Conservation (phyloP, 1,140 invertebrate species). For the Drosophila fuyamai region DNA sequence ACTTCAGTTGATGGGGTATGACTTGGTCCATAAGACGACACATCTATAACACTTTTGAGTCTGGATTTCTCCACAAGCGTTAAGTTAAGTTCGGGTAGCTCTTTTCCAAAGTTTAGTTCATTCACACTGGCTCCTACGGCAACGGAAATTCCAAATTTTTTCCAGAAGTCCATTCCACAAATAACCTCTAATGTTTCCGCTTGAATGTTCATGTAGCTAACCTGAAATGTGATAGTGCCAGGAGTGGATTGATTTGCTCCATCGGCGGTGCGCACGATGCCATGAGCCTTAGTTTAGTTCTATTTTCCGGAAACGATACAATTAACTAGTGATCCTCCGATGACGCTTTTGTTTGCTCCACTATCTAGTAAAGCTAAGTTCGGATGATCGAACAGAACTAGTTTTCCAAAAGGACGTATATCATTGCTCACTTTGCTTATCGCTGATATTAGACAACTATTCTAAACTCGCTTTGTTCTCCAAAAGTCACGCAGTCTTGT, state of each 20-base stretch:
- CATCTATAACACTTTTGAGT: neutral
- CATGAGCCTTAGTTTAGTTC: neutral
- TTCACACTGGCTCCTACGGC: neutral
- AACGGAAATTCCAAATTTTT: neutral
- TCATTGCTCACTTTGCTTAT: neutral
- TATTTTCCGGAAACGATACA: neutral
- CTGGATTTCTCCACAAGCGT: neutral
- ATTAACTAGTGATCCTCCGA: neutral
- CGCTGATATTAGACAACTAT: neutral
- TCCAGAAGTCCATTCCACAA: neutral
- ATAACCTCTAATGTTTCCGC: conserved; percentile 1
- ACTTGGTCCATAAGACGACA: neutral
- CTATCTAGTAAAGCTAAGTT: neutral
- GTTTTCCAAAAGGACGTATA: neutral
- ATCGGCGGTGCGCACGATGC: neutral
- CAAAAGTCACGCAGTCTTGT: neutral
- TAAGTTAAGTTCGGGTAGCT: neutral
- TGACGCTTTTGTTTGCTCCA: neutral
- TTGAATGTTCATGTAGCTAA: neutral
- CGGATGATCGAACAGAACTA: neutral
- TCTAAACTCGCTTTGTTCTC: neutral
- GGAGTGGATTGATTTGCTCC: neutral
- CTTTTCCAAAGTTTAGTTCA: neutral
- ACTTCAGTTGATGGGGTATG: no score
- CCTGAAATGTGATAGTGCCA: neutral